A percentile compares a stretch with the other conserved stretches of the same genome.
These are phyloP conservation scores for Leucoraja erinaceus DNA, from an alignment of 2,113 vertebrate genomes.

Conservation along the genomic window DNA sequence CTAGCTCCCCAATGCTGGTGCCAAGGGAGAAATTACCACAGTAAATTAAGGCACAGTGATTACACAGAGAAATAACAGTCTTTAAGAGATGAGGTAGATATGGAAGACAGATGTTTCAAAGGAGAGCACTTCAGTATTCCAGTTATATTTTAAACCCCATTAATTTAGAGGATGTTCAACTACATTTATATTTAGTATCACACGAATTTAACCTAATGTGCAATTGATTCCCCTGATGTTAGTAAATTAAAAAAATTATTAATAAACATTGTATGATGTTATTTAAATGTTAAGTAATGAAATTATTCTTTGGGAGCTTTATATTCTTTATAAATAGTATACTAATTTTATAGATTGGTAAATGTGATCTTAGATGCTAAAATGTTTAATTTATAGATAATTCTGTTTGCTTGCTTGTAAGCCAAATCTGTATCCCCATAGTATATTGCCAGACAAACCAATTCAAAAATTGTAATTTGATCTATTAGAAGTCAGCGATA, in stretches of 20 bases:
- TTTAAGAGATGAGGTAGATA: neutral
- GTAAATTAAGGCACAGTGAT: neutral
- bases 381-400: neutral
- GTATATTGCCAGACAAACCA: too few species aligned
- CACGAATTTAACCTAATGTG: neutral
- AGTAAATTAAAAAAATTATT: constrained; percentile 5
- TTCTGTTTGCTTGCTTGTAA: neutral
- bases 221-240: neutral
- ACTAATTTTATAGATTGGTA: neutral
- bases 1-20: neutral
- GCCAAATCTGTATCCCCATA: too few species aligned
- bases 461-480: too few species aligned
- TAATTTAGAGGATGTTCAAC: neutral
- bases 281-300: neutral
- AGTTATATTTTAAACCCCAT: neutral
- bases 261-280: neutral
- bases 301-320: neutral
- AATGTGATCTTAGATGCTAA: neutral
- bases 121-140: neutral
- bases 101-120: neutral
- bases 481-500: too few species aligned
- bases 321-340: neutral
- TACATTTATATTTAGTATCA: neutral
- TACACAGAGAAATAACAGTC: neutral
- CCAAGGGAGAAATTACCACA: constrained; percentile 12